Evolutionary conservation across 2,797 vertebrate species (phyloP), one percentile per base, ranked within the genome.

Genomic region (Arremon aurantiirostris): DNA sequence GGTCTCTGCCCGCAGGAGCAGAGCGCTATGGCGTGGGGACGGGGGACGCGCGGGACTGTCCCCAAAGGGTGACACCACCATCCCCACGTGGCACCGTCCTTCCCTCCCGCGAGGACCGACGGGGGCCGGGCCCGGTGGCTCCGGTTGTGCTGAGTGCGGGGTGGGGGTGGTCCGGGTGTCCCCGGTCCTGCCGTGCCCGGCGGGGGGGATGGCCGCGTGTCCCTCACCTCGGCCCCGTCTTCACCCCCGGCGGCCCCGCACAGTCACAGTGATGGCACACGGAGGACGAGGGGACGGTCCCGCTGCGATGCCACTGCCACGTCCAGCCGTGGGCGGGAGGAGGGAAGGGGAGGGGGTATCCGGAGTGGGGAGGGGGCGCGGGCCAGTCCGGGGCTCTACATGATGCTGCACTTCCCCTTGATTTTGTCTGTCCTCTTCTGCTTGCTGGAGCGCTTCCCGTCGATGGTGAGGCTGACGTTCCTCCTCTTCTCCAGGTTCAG

Each of bases 401-500:
- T 99, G 95, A 99, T 93, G 95, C 97, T 98, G 97, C 99, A 99
- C 96, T 99, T 99, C 46, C 99, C 99, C 98, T 99, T 99, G 98
- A 99, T 98, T 98, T 99, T 99, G 97, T 99, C 99, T 70, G 98
- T 98, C 89, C 99, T 98, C 98, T 99, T 99, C 97, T 98, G 98
- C 97, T 98, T 98, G 97, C 96, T 97, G 94, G 98, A 97, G 72
- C 98, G 98, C 97, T 99, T 99, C 91, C 99, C 99, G 10, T 99
- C 99, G 60, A 99, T 98, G 98, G 98, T 99, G 94, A 99, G 98
- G 97, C 99, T 99, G 98, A 99, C 99, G 96, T 98, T 99, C 94
- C 99, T 98, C 96, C 98, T 98, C 96, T 99, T 99, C 98, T 99
- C 99, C 96, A 99, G 98, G 95, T 99, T 99, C 73, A 99, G 99